Evolutionary conservation across 2,113 vertebrate genomes (phyloP), one percentile per base, ranked within the genome.

Genomic region (Hydrolagus affinis): DNA sequence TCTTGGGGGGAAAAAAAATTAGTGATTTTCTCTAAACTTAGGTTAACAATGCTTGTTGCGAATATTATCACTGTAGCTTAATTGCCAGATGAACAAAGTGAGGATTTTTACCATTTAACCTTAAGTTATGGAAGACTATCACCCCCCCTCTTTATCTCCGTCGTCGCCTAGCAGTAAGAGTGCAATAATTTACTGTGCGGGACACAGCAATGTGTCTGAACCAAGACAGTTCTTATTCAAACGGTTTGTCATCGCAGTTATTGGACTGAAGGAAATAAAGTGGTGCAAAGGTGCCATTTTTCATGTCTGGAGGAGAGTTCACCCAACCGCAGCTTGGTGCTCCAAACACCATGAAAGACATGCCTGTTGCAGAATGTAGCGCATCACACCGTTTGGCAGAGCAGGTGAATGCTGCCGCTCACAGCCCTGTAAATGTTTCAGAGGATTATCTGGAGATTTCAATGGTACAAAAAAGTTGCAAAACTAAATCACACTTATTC

Each of bases 261-360:
- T 90, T 91, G 89, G 77, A 77, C 86, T 87, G 86, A 86, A 62
- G 80, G 88, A 89, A 91, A 90, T 91, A 89, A 90, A 77, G 89
- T 90, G 89, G 90, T 92, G 89, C 93, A 90, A 62, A 74, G 87
- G 85, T 60, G 86, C 88, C 87, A 89, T 92, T 86, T 88, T 88
- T 91, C 88, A 86, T 86, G 87, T 88, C 88, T 87, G 83, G 70
- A 10, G 9, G 30, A 4, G 17, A 21, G 15, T 21, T 21, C 56
- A 19, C 56, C 56, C 19, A 56, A 8, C 30, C 3, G 32, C 73
- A 75, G 9, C 32, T 56, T 11, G 0, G 32, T 44, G n/a, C 10
- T 56, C 32, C 73, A 56, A 44, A 74, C 11, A 12, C 8, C 2
- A n/a, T 7, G 21, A 11, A 76, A 57, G 17, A 60, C 23, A 60